Base-by-base conservation (phyloP, 23 tunicate species). In the Styela plicata region DNA sequence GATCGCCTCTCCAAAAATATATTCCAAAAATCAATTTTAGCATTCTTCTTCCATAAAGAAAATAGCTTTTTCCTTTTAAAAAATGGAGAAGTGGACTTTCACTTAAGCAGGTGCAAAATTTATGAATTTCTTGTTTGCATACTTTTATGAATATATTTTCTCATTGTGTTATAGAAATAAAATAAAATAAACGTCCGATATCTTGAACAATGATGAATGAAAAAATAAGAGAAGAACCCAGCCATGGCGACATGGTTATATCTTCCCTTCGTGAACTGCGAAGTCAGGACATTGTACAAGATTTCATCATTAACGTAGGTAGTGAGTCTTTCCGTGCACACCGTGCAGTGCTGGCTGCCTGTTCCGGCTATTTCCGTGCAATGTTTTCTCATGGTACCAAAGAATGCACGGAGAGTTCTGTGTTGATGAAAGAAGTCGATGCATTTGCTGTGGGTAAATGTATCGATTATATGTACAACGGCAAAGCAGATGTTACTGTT, bases 361-460 rank as follows among this genome's bases (percentile, higher is more conserved):
- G 82, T 10, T 90, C 87, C 1, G 81, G 83, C 16, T 90, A 90
- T 69, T 90, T 90, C 62, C 86, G 89, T 0, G 89, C 89, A 18
- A 90, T 90, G 95, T 90, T 90, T 36, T 73, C 89, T 0, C 82
- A 80, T 69, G 33, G 74, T 23, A 34, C 85, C 37, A 36, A 57
- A 23, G 95, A 90, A 66, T 69, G 68, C 30, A 31, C 74, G 2
- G 44, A 79, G 27, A 36, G n/a, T 1, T 89, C 81, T 35, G 86
- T 90, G 21, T 83, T 85, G 65, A 52, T 90, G 33, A 85, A 90
- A 62, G 89, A 65, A 31, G 53, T 85, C 2, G 84, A 83, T 13
- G 85, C 34, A 65, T 17, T 23, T 24, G 57, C 95, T 23, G 83
- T 90, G 26, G 36, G 78, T 2, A 26, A 36, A 18, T 79, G 85